Base-by-base conservation (phyloP, 2,797 vertebrate species). In the Cheracebus regulus region DNA sequence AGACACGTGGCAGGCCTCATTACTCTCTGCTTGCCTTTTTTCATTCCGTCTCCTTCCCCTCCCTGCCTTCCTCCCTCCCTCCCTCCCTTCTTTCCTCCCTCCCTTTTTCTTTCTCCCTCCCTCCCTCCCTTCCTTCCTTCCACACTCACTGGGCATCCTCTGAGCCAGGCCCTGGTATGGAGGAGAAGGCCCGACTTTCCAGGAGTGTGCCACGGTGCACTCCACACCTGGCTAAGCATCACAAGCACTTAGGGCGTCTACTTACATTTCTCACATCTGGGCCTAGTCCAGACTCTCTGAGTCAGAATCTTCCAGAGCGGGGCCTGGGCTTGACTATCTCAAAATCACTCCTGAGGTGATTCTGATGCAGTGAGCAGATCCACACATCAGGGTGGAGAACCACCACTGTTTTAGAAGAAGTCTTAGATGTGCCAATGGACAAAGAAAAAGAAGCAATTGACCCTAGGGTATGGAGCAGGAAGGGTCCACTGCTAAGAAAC, bases 201-300 rank as follows among this genome's bases (percentile, higher is more conserved):
- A 57, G 5, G 41, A 24, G 48, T 70, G 22, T 46, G 72, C 12
- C 70, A 48, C 57, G 72, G 75, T 1, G 8, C 33, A 14, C 50
- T 7, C 61, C 8, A 30, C 46, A 28, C 58, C 11, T n/a, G 41
- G 14, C 55, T 44, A 48, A 82, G 55, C 28, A 19, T 50, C 33
- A 24, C 55, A 52, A 89, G 46, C 58, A 61, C 94, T 70, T 58
- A 20, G n/a, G 57, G 46, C 17, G 13, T 73, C 61, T 44, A 15
- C 58, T 84, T 61, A 67, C 57, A 44, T 94, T 48, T 88, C 58
- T 93, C 80, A 86, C 55, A 87, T 76, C 75, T 91, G 93, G 30
- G 22, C 36, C 39, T 39, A 64, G 20, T 70, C 58, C 17, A 86
- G 79, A 64, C 44, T 85, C 33, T 15, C 26, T 87, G 82, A 95